Conservation (phyloP, 2,113 vertebrate genomes). For the Sturnira hondurensis region DNA sequence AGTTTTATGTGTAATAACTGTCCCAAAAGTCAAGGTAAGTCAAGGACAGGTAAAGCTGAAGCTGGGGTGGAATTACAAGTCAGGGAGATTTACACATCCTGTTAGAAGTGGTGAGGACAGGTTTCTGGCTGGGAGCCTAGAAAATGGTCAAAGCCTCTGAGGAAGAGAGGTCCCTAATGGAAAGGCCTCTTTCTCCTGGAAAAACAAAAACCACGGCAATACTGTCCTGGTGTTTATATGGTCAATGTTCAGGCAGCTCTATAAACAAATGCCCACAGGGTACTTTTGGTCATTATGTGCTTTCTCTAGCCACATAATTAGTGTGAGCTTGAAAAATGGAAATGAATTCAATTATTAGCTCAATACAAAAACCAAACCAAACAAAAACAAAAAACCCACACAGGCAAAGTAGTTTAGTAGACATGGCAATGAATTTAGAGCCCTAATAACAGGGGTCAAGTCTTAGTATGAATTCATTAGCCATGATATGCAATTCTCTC, state of each 20-base stretch:
- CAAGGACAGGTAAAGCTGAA: not conserved
- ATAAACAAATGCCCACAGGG: not conserved
- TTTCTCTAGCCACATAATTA: slow-evolving; percentile 32
- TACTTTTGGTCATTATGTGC: not conserved
- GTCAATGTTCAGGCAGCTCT: not conserved
- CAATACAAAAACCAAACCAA: not conserved
- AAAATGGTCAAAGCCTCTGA: slow-evolving; percentile 35
- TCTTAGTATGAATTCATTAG: not conserved
- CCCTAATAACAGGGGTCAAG: not conserved
- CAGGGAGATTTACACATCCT: slow-evolving; percentile 21
- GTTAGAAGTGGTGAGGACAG: slow-evolving; percentile 12
- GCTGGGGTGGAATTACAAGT: slow-evolving; percentile 32
- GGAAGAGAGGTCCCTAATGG: slow-evolving; percentile 21
- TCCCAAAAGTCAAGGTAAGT: not conserved
- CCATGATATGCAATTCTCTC: slow-evolving; percentile 14
- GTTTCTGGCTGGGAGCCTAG: slow-evolving; percentile 21
- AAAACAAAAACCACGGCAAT: slow-evolving; percentile 23
- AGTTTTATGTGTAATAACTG: not conserved
- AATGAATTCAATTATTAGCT: slow-evolving; percentile 41
- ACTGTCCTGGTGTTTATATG: not conserved
- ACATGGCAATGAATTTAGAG: slow-evolving; percentile 25
- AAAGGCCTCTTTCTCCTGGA: not conserved
- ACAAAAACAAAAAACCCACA: not conserved
- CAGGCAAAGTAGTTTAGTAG: not conserved
- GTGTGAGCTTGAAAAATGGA: slow-evolving; percentile 23